Percentiles rank a stretch among this genome's conserved stretches.
phyloP scores from a whole-genome alignment of 2,113 vertebrate genomes.

The Leptosomus discolor region DNA sequence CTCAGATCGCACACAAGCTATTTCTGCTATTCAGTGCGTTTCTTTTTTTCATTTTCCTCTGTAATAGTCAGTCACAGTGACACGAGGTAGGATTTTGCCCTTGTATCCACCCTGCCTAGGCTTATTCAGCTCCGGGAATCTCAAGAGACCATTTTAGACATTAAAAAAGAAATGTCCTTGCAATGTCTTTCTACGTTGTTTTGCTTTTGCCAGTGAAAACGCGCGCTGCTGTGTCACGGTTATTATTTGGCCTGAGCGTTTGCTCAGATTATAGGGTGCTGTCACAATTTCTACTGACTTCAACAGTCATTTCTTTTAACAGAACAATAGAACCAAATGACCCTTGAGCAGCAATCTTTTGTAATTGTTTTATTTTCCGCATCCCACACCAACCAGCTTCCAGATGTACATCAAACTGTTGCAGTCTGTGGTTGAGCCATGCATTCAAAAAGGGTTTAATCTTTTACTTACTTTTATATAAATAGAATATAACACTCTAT shows the following conservation, averaged over 20 bases:
- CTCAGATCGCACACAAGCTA: background rate
- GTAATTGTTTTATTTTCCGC: background rate
- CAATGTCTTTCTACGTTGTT: fast-evolving
- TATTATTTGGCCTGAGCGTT: background rate
- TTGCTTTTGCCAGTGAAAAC: background rate
- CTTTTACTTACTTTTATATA: background rate
- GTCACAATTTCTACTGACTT: background rate
- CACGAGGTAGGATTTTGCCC: background rate
- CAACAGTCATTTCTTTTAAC: background rate
- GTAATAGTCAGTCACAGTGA: background rate
- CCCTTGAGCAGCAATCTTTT: background rate
- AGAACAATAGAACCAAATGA: background rate
- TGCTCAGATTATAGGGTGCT: background rate
- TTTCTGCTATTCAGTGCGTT: background rate
- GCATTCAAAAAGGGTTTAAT: background rate
- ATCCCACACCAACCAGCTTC: background rate
- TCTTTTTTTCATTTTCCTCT: background rate
- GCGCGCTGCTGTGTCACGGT: background rate
- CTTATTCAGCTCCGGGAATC: background rate
- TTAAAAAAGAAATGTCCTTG: background rate
- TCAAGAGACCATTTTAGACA: background rate
- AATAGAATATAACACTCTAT: background rate
- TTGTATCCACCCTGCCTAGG: background rate
- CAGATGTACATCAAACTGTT: background rate
- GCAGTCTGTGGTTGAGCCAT: background rate